Evolutionary conservation across 2,888 invertebrate genomes (phyloP), one percentile per base, ranked within the genome.

Genomic region (Lithophane socia): DNA sequence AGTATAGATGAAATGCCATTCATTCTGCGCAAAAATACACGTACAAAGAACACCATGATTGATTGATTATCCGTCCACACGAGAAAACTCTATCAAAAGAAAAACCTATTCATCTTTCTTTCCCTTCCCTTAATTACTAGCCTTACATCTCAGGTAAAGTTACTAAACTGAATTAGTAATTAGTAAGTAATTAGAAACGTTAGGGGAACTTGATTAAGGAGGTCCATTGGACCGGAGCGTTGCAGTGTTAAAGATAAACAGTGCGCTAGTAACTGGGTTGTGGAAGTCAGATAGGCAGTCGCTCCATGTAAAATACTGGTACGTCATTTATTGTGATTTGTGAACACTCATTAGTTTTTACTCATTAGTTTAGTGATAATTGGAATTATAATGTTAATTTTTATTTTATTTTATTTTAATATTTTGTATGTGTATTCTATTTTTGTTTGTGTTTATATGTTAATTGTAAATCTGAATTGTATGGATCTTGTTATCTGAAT

Each of bases 91-190:
- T 24, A 64, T 71, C 58, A 5, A 47, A 82, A 82, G 60, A 68
- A 75, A 71, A 65, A 69, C 64, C 13, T 61, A 82, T 82, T 68
- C 60, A 79, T 82, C 82, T 79, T 75, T 18, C 54, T 49, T 2
- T 7, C 8, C 24, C 49, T 37, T 5, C 1, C n/a, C 49, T 37
- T 67, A 63, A 73, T 77, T 67, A 70, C 47, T 10, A 2, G 10
- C 37, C 29, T 5, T 0, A 24, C n/a, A 60, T 42, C 37, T 10
- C 64, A 65, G 64, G 56, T 72, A 29, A 64, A 72, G 18, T 82
- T 74, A 65, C 70, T 71, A 24, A 76, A 76, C 49, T 64, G 70
- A 76, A 76, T 80, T 56, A 83, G 79, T 72, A 75, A 82, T 83
- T 75, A 75, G 70, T 73, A 3, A 49, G 54, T 83, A 71, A 80